Percentiles rank a stretch among this genome's conserved stretches.
phyloP scores from a whole-genome alignment of 1,140 invertebrate species.

The Solen grandis region DNA sequence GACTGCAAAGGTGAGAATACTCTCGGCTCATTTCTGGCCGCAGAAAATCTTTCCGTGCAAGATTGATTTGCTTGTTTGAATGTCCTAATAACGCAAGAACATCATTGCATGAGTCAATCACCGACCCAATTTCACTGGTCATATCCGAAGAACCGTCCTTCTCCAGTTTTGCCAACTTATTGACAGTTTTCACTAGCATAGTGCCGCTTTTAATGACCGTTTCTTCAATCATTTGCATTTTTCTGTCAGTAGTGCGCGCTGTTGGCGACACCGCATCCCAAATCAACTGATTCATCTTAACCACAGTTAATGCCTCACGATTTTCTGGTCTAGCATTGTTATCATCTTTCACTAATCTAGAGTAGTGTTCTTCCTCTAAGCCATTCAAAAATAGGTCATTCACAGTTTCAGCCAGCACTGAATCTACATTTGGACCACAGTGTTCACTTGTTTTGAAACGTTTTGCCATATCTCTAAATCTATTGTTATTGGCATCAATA shows the following conservation, averaged over 20 bases:
- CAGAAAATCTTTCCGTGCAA: constrained; percentile 14
- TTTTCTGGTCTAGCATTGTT: constrained; percentile 11
- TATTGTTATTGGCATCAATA: constrained; percentile 10
- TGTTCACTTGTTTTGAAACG: constrained; percentile 3
- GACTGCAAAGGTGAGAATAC: constrained; percentile 21
- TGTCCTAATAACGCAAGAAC: constrained; percentile 9
- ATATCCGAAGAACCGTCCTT: neutral
- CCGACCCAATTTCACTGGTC: neutral
- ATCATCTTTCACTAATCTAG: constrained; percentile 13
- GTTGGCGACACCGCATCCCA: constrained; percentile 3
- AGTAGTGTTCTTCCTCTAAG: neutral
- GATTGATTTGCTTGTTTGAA: constrained; percentile 17
- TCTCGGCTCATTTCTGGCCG: constrained; percentile 4
- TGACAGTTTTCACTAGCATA: constrained; percentile 8
- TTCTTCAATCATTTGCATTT: constrained; percentile 25
- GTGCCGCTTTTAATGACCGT: neutral
- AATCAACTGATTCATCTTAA: constrained; percentile 20
- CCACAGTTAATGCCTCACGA: neutral
- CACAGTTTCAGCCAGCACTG: neutral
- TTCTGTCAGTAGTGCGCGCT: neutral
- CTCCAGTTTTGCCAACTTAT: constrained; percentile 12
- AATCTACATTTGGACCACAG: neutral
- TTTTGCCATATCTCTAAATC: constrained; percentile 7
- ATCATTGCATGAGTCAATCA: constrained; percentile 33
- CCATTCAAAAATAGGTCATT: constrained; percentile 20